A percentile compares a stretch with the other conserved stretches of the same genome.
phyloP scores from a whole-genome alignment of 2,797 vertebrate genomes.

The Mormyrus hasselquistii region DNA sequence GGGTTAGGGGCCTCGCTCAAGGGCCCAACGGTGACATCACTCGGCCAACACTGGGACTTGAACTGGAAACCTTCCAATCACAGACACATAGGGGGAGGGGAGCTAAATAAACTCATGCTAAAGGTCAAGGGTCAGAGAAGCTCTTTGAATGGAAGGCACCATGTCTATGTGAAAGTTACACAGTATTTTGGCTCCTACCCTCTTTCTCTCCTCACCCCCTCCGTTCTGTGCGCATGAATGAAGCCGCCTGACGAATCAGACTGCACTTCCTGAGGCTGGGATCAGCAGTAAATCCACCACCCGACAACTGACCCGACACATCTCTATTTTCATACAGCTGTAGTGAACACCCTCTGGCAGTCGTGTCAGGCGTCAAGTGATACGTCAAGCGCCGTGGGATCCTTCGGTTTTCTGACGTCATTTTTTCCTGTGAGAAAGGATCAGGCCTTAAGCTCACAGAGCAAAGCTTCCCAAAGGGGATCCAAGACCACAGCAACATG shows the following conservation, averaged over 20 bases:
- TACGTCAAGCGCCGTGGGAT: neutral
- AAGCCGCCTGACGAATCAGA: neutral
- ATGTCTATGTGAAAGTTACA: neutral
- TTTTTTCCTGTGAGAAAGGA: neutral
- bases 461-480: neutral
- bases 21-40: neutral
- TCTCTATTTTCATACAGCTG: slow-evolving; percentile 1
- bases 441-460: neutral
- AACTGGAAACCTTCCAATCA: neutral
- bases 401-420: neutral
- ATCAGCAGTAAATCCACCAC: neutral
- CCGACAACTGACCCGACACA: neutral
- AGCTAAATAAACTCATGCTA: neutral
- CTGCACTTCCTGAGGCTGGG: neutral
- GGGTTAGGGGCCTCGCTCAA: neutral
- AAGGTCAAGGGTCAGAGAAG: neutral
- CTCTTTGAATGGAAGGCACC: neutral
- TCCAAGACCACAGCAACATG: neutral
- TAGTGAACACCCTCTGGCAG: neutral
- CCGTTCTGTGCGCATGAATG: neutral
- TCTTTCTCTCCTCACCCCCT: neutral
- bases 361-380: neutral
- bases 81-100: neutral
- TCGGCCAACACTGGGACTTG: neutral
- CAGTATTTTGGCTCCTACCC: neutral